Base-by-base conservation (phyloP, 2,888 invertebrate genomes). In the Cosmopolites sordidus region DNA sequence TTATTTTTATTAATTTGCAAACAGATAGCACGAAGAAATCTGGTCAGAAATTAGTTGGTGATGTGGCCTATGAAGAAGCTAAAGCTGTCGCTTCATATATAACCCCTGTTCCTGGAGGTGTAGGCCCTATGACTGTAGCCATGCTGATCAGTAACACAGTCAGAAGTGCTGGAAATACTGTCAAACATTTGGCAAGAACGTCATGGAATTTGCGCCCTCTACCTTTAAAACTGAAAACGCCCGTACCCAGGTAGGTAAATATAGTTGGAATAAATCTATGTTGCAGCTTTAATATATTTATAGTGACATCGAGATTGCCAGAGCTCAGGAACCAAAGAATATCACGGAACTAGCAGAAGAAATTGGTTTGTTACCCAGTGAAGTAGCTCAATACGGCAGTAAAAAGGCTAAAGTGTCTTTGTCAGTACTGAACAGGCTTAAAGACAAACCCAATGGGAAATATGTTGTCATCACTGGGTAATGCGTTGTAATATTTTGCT, bases 81-180 rank as follows among this genome's bases (percentile, higher is more conserved):
- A 78, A 80, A 61, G 73, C 81, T 62, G 85, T 89, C 56, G 96
- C 97, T 12, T 84, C 89, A 1, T 86, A 83, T 75, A 90, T 97
- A 66, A 97, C 97, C 16, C 96, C 97, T 2, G 97, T 97, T 44
- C 93, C 94, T 9, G 91, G 92, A 50, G 99, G 99, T 58, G 98
- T 99, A 55, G 99, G 99, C 0, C 99, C 98, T 12, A 97, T 99
- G 96, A 99, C 99, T 0, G 99, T 96, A 59, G 95, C 96, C 15
- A 97, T 97, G 95, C 76, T 94, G 27, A 92, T 96, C 92, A 83
- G 84, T 64, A 99, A 99, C 76, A 97, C 96, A 0, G 89, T 95
- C 29, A 79, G 86, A 60, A 87, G 93, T 45, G 94, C 95, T 6
- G 76, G 83, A 63, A 78, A 80, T 43, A 78, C 82, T 47, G 80